phyloP scores from a whole-genome alignment of 2,888 invertebrate species.

The Himalopsyche japonica region DNA sequence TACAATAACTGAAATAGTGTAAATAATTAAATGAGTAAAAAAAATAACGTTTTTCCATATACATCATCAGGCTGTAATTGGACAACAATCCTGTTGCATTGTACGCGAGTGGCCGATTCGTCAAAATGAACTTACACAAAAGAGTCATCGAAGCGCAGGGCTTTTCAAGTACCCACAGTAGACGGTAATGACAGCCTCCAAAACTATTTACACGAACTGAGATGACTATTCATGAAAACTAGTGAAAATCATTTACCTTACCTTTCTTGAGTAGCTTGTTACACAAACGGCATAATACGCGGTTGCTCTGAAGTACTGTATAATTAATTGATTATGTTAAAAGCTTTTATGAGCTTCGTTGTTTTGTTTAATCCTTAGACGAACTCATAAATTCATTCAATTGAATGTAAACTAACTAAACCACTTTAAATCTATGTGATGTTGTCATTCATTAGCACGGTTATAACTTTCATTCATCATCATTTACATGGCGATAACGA shows the following conservation, averaged over 20 bases:
- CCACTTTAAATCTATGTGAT: no score
- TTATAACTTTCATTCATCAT: no score
- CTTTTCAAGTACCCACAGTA: background rate
- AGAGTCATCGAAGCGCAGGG: background rate
- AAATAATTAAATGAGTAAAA: no score
- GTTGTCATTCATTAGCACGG: no score
- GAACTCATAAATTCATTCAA: no score
- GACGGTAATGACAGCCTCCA: background rate
- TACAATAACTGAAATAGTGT: no score
- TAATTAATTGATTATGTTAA: background rate
- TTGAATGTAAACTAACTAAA: no score
- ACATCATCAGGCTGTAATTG: no score
- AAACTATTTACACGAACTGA: background rate
- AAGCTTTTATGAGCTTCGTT: background rate
- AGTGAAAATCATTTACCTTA: background rate
- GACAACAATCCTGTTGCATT: background rate
- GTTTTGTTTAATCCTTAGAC: no score
- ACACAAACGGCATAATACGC: background rate
- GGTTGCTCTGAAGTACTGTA: background rate
- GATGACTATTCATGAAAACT: background rate
- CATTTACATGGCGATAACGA: no score
- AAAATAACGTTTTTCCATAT: no score
- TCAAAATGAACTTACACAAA: background rate
- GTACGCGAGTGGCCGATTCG: background rate
- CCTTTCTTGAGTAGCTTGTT: background rate